phyloP scores from a whole-genome alignment of 2,888 invertebrate genomes.

The Steinernema hermaphroditum region DNA sequence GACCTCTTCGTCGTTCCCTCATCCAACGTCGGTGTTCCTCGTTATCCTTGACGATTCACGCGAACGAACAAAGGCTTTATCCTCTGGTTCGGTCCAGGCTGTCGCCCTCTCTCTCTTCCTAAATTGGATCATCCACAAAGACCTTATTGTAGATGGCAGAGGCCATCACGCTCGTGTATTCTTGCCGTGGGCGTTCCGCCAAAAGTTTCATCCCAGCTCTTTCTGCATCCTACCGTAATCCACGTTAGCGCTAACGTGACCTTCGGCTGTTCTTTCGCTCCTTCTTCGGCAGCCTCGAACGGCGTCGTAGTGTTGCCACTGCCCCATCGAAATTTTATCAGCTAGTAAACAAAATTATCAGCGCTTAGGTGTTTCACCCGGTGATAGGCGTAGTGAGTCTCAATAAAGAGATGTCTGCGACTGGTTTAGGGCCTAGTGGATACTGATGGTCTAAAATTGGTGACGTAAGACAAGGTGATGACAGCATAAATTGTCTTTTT shows the following conservation, averaged over 20 bases:
- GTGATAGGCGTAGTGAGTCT: background rate
- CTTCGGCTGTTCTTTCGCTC: background rate
- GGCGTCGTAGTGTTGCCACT: slow-evolving; percentile 14
- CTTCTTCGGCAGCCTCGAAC: background rate
- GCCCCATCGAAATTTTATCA: slow-evolving; percentile 22
- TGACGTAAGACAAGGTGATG: background rate
- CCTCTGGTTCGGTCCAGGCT: slow-evolving; percentile 18
- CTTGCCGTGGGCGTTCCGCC: background rate
- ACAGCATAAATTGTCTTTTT: slow-evolving; percentile 17
- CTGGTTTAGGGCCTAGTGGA: background rate
- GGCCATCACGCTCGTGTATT: slow-evolving; percentile 29
- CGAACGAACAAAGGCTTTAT: slow-evolving; percentile 29
- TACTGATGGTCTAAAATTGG: background rate
- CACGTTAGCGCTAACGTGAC: background rate
- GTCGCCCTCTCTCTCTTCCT: slow-evolving; percentile 20
- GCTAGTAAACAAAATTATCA: slow-evolving; percentile 24
- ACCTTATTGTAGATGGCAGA: slow-evolving; percentile 29
- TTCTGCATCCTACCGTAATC: background rate
- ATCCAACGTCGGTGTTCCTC: slow-evolving; percentile 8
- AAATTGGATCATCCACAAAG: slow-evolving; percentile 30
- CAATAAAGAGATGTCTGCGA: background rate
- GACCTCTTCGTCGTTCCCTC: background rate
- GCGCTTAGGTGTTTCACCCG: background rate
- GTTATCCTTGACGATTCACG: slow-evolving; percentile 29
- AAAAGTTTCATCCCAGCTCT: background rate